A percentile compares a stretch with the other conserved stretches of the same genome.
Conservation (phyloP, 2,797 vertebrate genomes). For the Falco novaeseelandiae region DNA sequence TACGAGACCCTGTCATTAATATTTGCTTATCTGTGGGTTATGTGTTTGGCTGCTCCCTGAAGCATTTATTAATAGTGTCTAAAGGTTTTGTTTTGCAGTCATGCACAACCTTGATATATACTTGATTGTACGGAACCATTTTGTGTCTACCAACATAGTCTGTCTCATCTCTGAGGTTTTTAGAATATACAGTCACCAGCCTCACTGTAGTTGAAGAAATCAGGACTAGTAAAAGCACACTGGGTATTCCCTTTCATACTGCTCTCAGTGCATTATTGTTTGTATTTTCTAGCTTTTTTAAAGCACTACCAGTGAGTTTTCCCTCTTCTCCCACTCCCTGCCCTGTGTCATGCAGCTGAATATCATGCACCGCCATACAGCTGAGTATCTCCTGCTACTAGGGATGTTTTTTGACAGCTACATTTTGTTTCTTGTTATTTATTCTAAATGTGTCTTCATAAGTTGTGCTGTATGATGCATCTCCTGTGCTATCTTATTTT, state of each 20-base stretch:
- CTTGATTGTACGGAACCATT: not conserved
- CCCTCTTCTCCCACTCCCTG: accelerated
- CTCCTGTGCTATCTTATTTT: not conserved
- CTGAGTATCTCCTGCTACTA: not conserved
- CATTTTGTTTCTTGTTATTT: not conserved
- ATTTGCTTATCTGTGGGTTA: not conserved
- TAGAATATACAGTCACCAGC: not conserved
- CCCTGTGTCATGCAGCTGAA: not conserved
- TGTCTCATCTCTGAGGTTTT: not conserved
- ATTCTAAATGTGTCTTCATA: not conserved
- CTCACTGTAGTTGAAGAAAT: not conserved
- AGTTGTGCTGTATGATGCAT: not conserved
- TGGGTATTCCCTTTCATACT: not conserved
- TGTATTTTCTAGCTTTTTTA: not conserved
- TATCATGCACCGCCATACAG: too few relatives aligned
- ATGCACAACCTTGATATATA: not conserved
- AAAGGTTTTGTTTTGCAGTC: not conserved
- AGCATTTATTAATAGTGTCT: not conserved
- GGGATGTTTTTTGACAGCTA: not conserved
- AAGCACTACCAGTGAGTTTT: not conserved
- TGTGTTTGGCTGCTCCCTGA: not conserved
- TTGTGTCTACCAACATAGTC: not conserved
- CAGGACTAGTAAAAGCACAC: not conserved
- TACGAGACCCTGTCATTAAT: not conserved
- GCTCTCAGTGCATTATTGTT: not conserved